phyloP scores from a whole-genome alignment of 1,140 invertebrate genomes.

The Drusus annulatus region DNA sequence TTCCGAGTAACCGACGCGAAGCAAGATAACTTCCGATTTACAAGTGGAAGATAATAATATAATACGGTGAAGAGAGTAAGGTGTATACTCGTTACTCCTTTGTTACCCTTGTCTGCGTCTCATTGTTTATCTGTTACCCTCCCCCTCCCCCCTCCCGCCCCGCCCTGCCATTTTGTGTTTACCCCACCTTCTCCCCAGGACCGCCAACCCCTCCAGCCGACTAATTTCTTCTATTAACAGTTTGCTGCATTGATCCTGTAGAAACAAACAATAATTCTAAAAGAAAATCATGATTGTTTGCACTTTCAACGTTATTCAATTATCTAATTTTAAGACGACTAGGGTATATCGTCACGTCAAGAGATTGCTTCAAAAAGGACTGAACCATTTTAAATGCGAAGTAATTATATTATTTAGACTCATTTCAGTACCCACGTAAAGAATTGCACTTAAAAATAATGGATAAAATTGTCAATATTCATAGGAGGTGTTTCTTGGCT shows the following conservation, averaged over 20 bases:
- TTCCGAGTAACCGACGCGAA: slow-evolving; percentile 4
- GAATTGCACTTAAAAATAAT: too few species aligned
- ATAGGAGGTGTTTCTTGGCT: too few species aligned
- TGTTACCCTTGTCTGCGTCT: slow-evolving; percentile 78
- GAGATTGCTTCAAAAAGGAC: too few species aligned
- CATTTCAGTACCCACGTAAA: too few species aligned
- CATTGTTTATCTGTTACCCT: slow-evolving; percentile 72
- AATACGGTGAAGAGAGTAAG: slow-evolving; percentile 59
- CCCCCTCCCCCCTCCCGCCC: slow-evolving; percentile 69
- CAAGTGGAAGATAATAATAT: slow-evolving; percentile 5
- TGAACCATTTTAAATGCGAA: too few species aligned
- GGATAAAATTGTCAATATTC: too few species aligned
- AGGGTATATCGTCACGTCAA: not conserved
- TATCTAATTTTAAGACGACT: slow-evolving; percentile 30
- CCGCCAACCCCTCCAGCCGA: slow-evolving; percentile 60
- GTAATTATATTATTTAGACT: too few species aligned
- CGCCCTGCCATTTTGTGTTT: slow-evolving; percentile 73
- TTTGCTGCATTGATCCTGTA: slow-evolving; percentile 60
- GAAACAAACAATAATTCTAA: slow-evolving; percentile 21
- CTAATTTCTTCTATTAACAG: slow-evolving; percentile 43
- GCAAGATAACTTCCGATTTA: slow-evolving; percentile 14
- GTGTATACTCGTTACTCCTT: slow-evolving; percentile 71
- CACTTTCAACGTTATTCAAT: slow-evolving; percentile 44
- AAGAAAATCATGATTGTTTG: slow-evolving; percentile 42
- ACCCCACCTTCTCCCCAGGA: slow-evolving; percentile 71